Base-by-base conservation (phyloP, 1,140 invertebrate genomes). In the Bombus pascuorum region DNA sequence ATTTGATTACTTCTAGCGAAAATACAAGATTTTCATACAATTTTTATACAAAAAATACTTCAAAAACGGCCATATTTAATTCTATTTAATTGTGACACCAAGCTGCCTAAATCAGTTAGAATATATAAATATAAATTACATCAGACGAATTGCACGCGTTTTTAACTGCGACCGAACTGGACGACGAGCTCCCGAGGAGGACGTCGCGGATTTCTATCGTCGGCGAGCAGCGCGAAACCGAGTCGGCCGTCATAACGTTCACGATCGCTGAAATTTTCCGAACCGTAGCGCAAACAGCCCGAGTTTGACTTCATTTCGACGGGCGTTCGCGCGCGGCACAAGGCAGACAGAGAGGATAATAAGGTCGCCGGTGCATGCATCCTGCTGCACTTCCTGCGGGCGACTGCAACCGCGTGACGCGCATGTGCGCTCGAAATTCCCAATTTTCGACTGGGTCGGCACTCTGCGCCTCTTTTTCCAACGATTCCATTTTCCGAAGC, bases 301-400 rank as follows among this genome's bases (percentile, higher is more conserved):
- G 71, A 80, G 44, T 85, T 85, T 70, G 57, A 85, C 62, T 83
- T 78, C 44, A 47, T 42, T 72, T 57, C 5, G 9, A 9, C 9
- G 18, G n/a, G 47, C 2, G 10, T 32, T 44, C 10, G 57, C 47
- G 47, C 47, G 47, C 47, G 1, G 18, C 18, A 22, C 47, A 2
- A 53, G 47, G 5, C 47, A 53, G 47, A 53, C 72, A 85, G 83
- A 77, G 66, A 10, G 37, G 66, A 79, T 85, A 85, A 85, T 85
- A 85, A 80, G 83, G 83, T 79, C 82, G 82, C 59, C 83, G 83
- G 68, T 85, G 83, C 76, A 80, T 85, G 76, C 53, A 85, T 80
- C 76, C 77, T 80, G 66, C 76, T 70, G 75, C 83, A 80, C 83
- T 85, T 85, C 83, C 83, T 80, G 83, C 53, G 76, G 53, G n/a